These are phyloP conservation scores for Plemyria rubiginata DNA, from an alignment of 2,888 invertebrate genomes.

Conservation along the genomic window DNA sequence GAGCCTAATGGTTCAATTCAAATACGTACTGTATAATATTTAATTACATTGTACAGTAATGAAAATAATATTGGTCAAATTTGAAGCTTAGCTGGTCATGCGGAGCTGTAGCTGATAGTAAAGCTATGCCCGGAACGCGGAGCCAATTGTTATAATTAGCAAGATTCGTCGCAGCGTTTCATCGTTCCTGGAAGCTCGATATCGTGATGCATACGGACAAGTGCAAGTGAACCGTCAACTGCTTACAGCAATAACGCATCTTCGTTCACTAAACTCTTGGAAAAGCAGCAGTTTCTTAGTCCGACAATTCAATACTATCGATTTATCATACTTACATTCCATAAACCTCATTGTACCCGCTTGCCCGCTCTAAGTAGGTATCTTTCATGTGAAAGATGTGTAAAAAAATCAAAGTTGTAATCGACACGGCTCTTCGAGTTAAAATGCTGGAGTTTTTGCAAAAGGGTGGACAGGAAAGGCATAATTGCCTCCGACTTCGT, in stretches of 20 bases:
- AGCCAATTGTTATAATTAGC: constrained; percentile 68
- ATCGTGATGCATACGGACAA: constrained; percentile 21
- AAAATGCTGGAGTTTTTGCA: constrained; percentile 14
- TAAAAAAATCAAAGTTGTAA: too few relatives aligned
- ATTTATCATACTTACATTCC: too few relatives aligned
- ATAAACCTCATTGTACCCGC: too few relatives aligned
- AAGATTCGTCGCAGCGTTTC: constrained; percentile 54
- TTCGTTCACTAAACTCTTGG: not conserved
- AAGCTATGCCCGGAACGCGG: constrained; percentile 65
- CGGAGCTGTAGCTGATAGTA: constrained; percentile 33
- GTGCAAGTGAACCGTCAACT: constrained; percentile 18
- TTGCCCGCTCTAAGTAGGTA: too few relatives aligned
- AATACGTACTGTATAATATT: too few relatives aligned
- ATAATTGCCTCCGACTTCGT: constrained; percentile 11
- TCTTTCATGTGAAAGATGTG: too few relatives aligned
- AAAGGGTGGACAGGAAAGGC: not conserved
- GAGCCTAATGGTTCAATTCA: too few relatives aligned
- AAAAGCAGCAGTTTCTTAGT: not conserved
- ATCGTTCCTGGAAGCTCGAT: constrained; percentile 55
- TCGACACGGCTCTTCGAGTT: too few relatives aligned
- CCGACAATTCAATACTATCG: too few relatives aligned
- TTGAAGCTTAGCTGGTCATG: constrained; percentile 5
- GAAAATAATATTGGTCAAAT: not conserved
- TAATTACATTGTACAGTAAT: too few relatives aligned
- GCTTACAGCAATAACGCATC: not conserved